These are phyloP conservation scores for Lamproptera curius DNA, from an alignment of 2,888 invertebrate species.

Conservation along the genomic window DNA sequence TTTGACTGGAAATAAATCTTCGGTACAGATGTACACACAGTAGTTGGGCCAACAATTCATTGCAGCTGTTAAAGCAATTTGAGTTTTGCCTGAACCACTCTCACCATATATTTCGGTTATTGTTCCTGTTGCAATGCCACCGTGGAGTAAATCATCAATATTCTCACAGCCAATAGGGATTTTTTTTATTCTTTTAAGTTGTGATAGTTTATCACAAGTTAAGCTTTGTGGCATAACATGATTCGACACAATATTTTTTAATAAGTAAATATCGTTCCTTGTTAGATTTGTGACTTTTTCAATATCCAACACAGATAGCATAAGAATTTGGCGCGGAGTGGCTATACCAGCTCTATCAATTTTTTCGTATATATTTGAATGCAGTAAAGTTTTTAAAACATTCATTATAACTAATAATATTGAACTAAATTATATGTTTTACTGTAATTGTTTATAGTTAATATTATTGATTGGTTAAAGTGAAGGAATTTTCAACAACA, in stretches of 20 bases:
- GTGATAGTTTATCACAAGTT: constrained; percentile 36
- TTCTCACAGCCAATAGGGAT: constrained; percentile 75
- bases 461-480: no score
- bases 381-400: constrained; percentile 32
- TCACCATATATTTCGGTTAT: constrained; percentile 89
- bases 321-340: constrained; percentile 50
- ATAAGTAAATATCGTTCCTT: constrained; percentile 44
- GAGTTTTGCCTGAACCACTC: constrained; percentile 90
- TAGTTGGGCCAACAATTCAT: constrained; percentile 78
- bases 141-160: constrained; percentile 79
- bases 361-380: constrained; percentile 45
- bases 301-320: constrained; percentile 53
- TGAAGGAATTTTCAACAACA: no score
- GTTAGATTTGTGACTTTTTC: constrained; percentile 54
- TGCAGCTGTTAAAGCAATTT: constrained; percentile 85
- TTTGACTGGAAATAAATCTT: constrained; percentile 80
- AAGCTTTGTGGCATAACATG: constrained; percentile 36
- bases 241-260: constrained; percentile 49
- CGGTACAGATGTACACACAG: constrained; percentile 87
- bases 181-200: constrained; percentile 27
- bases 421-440: no score
- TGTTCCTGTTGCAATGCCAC: constrained; percentile 83
- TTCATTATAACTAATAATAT: constrained; percentile 18
- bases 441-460: no score
- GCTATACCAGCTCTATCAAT: constrained; percentile 52